Evolutionary conservation across 2,888 invertebrate genomes (phyloP).

Genomic region (Blomia tropicalis): DNA sequence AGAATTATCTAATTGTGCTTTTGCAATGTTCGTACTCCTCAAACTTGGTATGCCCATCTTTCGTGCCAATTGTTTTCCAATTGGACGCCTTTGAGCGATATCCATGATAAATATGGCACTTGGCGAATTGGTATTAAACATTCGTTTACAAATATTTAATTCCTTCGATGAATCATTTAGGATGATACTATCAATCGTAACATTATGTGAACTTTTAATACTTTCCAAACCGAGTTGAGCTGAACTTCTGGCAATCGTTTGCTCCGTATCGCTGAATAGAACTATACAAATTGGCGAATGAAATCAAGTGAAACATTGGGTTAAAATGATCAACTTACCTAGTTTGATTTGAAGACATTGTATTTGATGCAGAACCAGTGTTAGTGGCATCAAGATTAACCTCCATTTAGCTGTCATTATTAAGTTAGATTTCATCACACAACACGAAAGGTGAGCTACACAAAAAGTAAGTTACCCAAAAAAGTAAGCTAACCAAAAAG

Average conservation of each 20-base stretch:
- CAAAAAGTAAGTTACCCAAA: too few species aligned
- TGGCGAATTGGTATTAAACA: not conserved
- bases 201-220: not conserved
- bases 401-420: not conserved
- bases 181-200: not conserved
- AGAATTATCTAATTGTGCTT: constrained; percentile 46
- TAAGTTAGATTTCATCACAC: not conserved
- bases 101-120: not conserved
- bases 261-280: not conserved
- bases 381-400: not conserved
- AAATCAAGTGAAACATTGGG: not conserved
- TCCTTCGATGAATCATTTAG: not conserved
- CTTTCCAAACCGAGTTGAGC: not conserved
- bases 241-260: not conserved
- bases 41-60: constrained; percentile 52
- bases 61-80: constrained; percentile 60
- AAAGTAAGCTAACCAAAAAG: too few species aligned
- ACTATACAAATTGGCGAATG: not conserved
- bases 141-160: not conserved
- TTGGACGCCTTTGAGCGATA: not conserved
- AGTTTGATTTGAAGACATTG: not conserved
- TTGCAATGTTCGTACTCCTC: constrained; percentile 53
- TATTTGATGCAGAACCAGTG: not conserved
- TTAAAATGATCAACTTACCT: not conserved
- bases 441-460: too few species aligned